Evolutionary conservation across 1,140 invertebrate species (phyloP).

Genomic region (Microplitis demolitor): DNA sequence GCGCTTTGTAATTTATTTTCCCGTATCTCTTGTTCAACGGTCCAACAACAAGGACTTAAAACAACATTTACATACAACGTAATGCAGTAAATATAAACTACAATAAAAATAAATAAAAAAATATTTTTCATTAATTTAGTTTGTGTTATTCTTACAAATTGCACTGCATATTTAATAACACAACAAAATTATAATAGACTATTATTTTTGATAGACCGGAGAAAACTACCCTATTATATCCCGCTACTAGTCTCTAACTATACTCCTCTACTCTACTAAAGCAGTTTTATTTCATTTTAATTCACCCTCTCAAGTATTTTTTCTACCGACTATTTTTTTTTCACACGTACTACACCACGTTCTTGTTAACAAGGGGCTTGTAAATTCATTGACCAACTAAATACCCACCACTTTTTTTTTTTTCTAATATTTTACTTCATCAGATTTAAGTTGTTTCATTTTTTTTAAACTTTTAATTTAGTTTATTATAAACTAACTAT

Average conservation of each 20-base stretch:
- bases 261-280: neutral
- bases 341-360: conserved; percentile 10
- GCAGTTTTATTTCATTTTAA: neutral
- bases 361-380: conserved; percentile 51
- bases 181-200: neutral
- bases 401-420: conserved; percentile 43
- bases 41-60: too few species aligned
- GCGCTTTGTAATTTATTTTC: conserved; percentile 46
- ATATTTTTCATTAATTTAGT: neutral
- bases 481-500: too few species aligned
- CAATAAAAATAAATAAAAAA: too few species aligned
- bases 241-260: neutral
- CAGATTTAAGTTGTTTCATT: conserved; percentile 15
- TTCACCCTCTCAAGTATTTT: neutral
- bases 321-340: neutral
- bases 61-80: too few species aligned
- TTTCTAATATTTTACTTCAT: conserved; percentile 28
- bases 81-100: too few species aligned
- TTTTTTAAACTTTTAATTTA: neutral
- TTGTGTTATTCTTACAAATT: too few species aligned
- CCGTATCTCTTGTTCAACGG: conserved; percentile 33
- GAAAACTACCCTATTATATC: neutral
- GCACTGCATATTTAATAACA: neutral
- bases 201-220: neutral
- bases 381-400: conserved; percentile 62